Evolutionary conservation across 2,888 invertebrate species (phyloP).

Genomic region (Sipunculus nudus): DNA sequence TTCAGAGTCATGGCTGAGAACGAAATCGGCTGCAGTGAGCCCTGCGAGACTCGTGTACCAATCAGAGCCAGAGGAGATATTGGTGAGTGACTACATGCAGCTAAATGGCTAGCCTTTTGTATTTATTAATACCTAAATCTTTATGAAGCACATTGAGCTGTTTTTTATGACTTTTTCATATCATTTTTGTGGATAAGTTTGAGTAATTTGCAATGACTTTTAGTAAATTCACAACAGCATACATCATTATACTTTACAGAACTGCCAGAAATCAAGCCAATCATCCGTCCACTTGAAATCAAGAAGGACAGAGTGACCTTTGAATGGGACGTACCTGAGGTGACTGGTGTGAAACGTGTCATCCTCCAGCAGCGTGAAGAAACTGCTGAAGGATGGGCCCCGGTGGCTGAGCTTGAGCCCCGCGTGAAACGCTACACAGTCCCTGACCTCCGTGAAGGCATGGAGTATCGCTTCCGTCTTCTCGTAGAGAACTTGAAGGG

Average conservation of each 20-base stretch:
- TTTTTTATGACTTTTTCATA: too few relatives aligned
- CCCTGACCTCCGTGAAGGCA: slow-evolving; percentile 70
- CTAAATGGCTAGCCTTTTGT: too few relatives aligned
- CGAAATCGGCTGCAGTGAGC: slow-evolving; percentile 83
- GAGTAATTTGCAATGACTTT: too few relatives aligned
- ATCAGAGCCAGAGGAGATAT: slow-evolving; percentile 74
- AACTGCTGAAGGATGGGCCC: slow-evolving; percentile 22
- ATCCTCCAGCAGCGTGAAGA: slow-evolving; percentile 57
- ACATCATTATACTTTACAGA: too few relatives aligned
- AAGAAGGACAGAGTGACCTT: slow-evolving; percentile 56
- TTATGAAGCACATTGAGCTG: too few relatives aligned
- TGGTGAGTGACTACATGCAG: slow-evolving; percentile 23
- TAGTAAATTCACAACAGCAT: too few relatives aligned
- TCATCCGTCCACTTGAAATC: too few relatives aligned
- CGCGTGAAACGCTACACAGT: too few relatives aligned
- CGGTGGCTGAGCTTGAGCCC: slow-evolving; percentile 33
- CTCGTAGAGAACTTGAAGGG: slow-evolving; percentile 72
- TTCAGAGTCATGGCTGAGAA: slow-evolving; percentile 89
- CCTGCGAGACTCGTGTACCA: slow-evolving; percentile 78
- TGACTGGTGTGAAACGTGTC: slow-evolving; percentile 50
- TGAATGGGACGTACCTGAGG: slow-evolving; percentile 77
- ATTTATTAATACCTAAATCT: too few relatives aligned
- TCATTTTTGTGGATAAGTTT: too few relatives aligned
- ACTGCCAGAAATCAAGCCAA: too few relatives aligned
- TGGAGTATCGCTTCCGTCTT: slow-evolving; percentile 58